Conservation (phyloP, 2,888 invertebrate species). For the Stenoptilia bipunctidactyla region DNA sequence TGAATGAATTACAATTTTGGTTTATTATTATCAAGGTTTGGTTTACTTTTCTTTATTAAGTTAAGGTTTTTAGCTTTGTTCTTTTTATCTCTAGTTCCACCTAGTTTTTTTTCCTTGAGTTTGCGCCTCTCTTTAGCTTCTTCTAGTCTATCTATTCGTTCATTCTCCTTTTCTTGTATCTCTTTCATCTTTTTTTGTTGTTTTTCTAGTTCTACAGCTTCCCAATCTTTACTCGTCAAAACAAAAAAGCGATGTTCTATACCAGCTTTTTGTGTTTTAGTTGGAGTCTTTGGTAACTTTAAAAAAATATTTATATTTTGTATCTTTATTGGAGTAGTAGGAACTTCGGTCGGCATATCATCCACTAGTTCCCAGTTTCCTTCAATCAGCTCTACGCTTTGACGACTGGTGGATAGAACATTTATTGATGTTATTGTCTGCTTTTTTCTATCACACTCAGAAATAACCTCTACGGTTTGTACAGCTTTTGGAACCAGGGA, state of each 20-base stretch:
- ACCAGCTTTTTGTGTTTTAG: slow-evolving; percentile 15
- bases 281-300: slow-evolving; percentile 16
- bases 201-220: slow-evolving; percentile 18
- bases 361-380: slow-evolving; percentile 14
- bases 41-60: slow-evolving; percentile 16
- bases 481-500: slow-evolving; percentile 13
- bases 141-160: slow-evolving; percentile 16
- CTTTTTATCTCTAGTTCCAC: slow-evolving; percentile 15
- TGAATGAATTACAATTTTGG: slow-evolving; percentile 16
- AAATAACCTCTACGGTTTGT: slow-evolving; percentile 13
- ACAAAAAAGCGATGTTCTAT: slow-evolving; percentile 17
- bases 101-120: slow-evolving; percentile 16
- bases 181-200: slow-evolving; percentile 18
- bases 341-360: slow-evolving; percentile 14
- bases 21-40: slow-evolving; percentile 14
- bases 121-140: slow-evolving; percentile 14
- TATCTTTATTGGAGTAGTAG: slow-evolving; percentile 12
- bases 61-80: slow-evolving; percentile 14
- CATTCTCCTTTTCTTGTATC: slow-evolving; percentile 16
- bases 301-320: slow-evolving; percentile 17
- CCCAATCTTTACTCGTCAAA: slow-evolving; percentile 17
- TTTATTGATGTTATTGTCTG: slow-evolving; percentile 12
- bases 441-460: slow-evolving; percentile 11
- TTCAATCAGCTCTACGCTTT: slow-evolving; percentile 16
- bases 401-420: slow-evolving; percentile 13